Conservation (phyloP, 2,888 invertebrate genomes). For the Polydrusus tereticollis region DNA sequence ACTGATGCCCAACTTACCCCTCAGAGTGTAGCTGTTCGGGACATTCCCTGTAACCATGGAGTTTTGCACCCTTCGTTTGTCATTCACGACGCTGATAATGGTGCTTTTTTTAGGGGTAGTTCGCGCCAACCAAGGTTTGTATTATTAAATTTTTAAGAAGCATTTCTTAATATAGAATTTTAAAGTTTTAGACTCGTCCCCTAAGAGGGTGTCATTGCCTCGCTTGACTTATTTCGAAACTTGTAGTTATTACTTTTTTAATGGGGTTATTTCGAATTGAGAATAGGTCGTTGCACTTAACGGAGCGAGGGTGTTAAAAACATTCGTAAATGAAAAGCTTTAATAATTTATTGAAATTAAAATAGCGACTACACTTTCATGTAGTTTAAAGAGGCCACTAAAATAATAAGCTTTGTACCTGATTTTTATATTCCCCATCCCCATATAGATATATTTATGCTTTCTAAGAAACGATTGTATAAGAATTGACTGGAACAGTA, state of each 20-base stretch:
- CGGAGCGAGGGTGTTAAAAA: background rate
- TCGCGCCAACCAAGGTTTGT: conserved; percentile 46
- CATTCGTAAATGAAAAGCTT: too few species aligned
- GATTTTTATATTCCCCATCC: too few species aligned
- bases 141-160: conserved; percentile 43
- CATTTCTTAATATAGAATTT: conserved; percentile 29
- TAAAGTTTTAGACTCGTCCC: background rate
- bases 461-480: too few species aligned
- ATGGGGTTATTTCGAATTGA: background rate
- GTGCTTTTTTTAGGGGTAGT: conserved; percentile 44
- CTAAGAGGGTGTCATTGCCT: conserved; percentile 6
- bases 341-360: too few species aligned
- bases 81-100: conserved; percentile 44
- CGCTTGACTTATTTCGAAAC: background rate
- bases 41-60: conserved; percentile 42
- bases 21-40: conserved; percentile 39
- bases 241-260: conserved; percentile 4
- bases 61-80: conserved; percentile 39
- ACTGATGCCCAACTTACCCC: conserved; percentile 39
- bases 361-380: too few species aligned
- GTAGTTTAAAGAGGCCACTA: too few species aligned
- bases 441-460: too few species aligned
- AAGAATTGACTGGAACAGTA: too few species aligned
- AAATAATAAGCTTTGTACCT: too few species aligned
- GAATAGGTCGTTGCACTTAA: conserved; percentile 5